These are phyloP conservation scores for Trididemnum clinides DNA, from an alignment of 23 tunicate species.

Conservation along the genomic window DNA sequence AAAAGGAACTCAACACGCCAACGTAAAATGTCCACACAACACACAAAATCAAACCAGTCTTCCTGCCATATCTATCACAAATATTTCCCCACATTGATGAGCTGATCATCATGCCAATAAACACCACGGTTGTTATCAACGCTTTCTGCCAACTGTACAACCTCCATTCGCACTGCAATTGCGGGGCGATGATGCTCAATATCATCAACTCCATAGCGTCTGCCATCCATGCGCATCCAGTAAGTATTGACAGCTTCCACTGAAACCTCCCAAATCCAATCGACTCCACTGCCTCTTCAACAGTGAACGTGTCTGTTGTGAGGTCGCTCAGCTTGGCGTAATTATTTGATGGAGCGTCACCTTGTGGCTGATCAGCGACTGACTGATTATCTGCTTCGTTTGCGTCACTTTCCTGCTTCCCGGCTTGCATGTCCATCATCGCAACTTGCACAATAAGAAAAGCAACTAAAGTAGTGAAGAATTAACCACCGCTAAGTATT, in stretches of 20 bases:
- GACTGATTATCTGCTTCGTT: neutral
- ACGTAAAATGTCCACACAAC: slow-evolving; percentile 89
- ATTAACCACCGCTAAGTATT: no score
- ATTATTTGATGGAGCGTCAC: neutral
- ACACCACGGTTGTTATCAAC: slow-evolving; percentile 88
- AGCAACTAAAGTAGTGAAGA: no score
- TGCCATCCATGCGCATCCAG: slow-evolving; percentile 99
- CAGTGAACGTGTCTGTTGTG: slow-evolving; percentile 74
- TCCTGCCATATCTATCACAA: slow-evolving; percentile 91
- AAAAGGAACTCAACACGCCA: slow-evolving; percentile 85
- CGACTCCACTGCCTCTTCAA: slow-evolving; percentile 95
- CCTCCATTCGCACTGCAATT: slow-evolving; percentile 94
- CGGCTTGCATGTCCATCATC: slow-evolving; percentile 18
- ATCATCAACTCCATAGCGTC: slow-evolving; percentile 99
- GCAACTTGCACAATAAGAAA: no score
- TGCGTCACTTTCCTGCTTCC: neutral
- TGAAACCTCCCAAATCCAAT: slow-evolving; percentile 97
- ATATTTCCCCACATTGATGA: slow-evolving; percentile 97
- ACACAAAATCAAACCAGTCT: slow-evolving; percentile 81
- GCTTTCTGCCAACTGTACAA: slow-evolving; percentile 93
- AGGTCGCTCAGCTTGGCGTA: neutral
- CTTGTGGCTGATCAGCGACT: neutral
- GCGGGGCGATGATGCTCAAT: slow-evolving; percentile 89
- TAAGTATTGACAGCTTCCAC: slow-evolving; percentile 82
- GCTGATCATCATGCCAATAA: slow-evolving; percentile 94